These are phyloP conservation scores for Venturia canescens DNA, from an alignment of 1,140 invertebrate genomes.

Conservation along the genomic window DNA sequence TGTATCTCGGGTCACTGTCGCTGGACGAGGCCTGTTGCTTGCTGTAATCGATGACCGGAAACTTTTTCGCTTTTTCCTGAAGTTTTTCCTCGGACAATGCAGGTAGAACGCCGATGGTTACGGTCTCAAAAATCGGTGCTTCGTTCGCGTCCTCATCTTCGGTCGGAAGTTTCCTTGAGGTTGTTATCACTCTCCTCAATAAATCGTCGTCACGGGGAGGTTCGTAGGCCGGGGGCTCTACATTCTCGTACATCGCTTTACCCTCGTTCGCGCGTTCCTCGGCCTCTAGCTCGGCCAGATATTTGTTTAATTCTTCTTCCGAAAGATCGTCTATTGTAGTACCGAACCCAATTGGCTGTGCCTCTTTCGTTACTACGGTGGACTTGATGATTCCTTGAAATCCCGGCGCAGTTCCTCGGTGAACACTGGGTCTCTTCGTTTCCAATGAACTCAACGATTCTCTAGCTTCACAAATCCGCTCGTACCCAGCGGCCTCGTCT, in stretches of 20 bases:
- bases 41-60: conserved; percentile 68
- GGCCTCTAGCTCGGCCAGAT: conserved; percentile 78
- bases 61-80: conserved; percentile 68
- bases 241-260: conserved; percentile 61
- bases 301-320: conserved; percentile 79
- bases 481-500: conserved; percentile 52
- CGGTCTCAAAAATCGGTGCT: conserved; percentile 69
- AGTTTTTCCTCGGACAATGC: conserved; percentile 66
- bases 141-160: conserved; percentile 70
- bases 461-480: conserved; percentile 63
- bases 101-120: conserved; percentile 67
- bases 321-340: conserved; percentile 75
- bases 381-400: conserved; percentile 60
- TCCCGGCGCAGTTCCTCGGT: conserved; percentile 34
- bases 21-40: conserved; percentile 49
- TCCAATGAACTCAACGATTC: not conserved
- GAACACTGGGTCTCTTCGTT: conserved; percentile 44
- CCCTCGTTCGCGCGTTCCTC: conserved; percentile 68
- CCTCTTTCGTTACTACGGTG: conserved; percentile 49
- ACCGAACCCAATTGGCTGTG: conserved; percentile 50
- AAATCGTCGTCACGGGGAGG: not conserved
- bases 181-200: not conserved
- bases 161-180: conserved; percentile 46
- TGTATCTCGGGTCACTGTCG: conserved; percentile 46
- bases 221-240: conserved; percentile 29